These are phyloP conservation scores for Paramisgurnus dabryanus DNA, from an alignment of 2,113 vertebrate genomes.

Conservation along the genomic window DNA sequence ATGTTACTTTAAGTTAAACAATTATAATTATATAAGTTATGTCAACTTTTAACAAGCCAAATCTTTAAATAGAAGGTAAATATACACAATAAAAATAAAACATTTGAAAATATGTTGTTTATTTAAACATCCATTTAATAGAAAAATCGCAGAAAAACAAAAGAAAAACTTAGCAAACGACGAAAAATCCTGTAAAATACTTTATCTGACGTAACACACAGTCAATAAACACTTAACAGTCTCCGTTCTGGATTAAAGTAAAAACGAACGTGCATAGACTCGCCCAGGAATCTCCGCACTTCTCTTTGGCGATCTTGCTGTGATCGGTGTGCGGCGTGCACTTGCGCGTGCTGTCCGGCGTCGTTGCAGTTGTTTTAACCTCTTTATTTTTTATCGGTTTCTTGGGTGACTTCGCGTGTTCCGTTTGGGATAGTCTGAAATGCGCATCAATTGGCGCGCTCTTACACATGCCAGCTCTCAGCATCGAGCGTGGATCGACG, in stretches of 20 bases:
- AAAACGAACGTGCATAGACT: constrained; percentile 83
- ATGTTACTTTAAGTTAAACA: too few relatives aligned
- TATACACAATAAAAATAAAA: too few relatives aligned
- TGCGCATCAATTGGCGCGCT: constrained; percentile 75
- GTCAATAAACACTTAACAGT: constrained; percentile 68
- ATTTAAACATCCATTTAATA: too few relatives aligned
- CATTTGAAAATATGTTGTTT: too few relatives aligned
- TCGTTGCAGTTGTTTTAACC: background rate
- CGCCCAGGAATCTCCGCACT: constrained; percentile 77
- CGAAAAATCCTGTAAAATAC: too few relatives aligned
- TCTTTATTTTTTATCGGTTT: background rate
- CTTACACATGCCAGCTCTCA: constrained; percentile 80
- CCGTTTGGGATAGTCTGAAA: constrained; percentile 68
- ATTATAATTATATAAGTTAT: too few relatives aligned
- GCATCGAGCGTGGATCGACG: constrained; percentile 62
- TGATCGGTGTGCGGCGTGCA: constrained; percentile 70
- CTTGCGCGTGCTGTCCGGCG: background rate
- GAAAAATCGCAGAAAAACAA: too few relatives aligned
- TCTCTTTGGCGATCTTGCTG: constrained; percentile 74
- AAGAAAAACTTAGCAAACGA: too few relatives aligned
- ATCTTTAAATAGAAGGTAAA: too few relatives aligned
- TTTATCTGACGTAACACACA: background rate
- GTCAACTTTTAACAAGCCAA: too few relatives aligned
- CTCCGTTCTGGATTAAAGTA: constrained; percentile 76
- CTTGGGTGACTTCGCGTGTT: background rate